Conservation (phyloP, 2,888 invertebrate species). For the Drosophila cracens region DNA sequence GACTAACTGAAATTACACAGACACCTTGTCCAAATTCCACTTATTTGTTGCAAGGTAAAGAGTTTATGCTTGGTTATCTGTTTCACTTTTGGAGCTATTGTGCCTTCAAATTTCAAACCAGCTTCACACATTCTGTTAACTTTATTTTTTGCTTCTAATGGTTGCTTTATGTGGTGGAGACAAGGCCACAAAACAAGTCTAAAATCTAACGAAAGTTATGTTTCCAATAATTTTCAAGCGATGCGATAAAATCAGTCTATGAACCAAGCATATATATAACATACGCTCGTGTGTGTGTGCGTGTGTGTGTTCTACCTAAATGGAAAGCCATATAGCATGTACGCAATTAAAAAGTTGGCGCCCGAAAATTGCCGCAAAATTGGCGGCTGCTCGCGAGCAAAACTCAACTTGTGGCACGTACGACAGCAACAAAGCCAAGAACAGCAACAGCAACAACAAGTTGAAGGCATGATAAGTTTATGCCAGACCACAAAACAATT, state of each 20-base stretch:
- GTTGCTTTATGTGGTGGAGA: background rate
- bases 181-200: background rate
- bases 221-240: background rate
- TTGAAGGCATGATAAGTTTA: constrained; percentile 59
- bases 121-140: background rate
- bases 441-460: constrained; percentile 60
- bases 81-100: background rate
- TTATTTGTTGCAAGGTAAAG: background rate
- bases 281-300: too few species aligned
- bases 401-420: constrained; percentile 76
- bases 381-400: constrained; percentile 56
- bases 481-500: constrained; percentile 22
- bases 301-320: background rate
- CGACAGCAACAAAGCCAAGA: constrained; percentile 32
- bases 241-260: background rate
- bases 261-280: background rate
- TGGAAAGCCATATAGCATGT: background rate
- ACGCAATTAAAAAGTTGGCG: constrained; percentile 76
- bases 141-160: background rate
- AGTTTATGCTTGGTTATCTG: background rate
- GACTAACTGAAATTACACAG: background rate
- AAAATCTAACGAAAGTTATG: background rate
- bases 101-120: background rate
- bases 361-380: constrained; percentile 59
- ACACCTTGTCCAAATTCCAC: background rate